These are phyloP conservation scores for Sterna hirundo DNA, from an alignment of 2,113 vertebrate species.

Conservation along the genomic window DNA sequence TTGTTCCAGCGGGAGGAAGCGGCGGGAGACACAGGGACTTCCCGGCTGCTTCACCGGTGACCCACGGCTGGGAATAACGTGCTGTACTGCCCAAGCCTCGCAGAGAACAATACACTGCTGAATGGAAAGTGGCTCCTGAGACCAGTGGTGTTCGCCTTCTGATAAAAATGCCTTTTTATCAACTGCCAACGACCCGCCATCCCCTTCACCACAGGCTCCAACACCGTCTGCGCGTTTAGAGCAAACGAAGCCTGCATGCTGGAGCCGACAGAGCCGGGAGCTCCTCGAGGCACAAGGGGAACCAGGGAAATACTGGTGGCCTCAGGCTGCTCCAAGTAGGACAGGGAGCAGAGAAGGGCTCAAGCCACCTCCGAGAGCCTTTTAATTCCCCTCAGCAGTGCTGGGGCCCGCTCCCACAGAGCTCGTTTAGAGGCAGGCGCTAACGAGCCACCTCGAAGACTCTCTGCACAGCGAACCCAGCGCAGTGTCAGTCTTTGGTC, in stretches of 20 bases:
- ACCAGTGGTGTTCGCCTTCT: fast-evolving
- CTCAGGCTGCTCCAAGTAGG: background rate
- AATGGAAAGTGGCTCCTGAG: background rate
- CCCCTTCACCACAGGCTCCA: background rate
- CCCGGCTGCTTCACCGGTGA: background rate
- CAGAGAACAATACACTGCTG: background rate
- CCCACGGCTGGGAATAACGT: background rate
- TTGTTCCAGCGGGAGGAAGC: background rate
- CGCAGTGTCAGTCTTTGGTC: background rate
- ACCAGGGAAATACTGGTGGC: background rate
- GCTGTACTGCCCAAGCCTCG: background rate
- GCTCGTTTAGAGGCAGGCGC: fast-evolving
- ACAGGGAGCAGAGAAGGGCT: background rate
- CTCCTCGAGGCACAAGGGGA: background rate
- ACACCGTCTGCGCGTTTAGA: fast-evolving
- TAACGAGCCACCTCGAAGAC: fast-evolving
- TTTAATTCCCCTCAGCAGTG: background rate
- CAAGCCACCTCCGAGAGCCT: background rate
- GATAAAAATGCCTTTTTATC: background rate
- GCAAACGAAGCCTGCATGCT: fast-evolving
- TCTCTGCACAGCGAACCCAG: background rate
- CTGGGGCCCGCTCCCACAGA: fast-evolving
- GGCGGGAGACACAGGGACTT: background rate
- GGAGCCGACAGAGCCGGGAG: background rate
- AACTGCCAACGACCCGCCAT: background rate